phyloP scores from a whole-genome alignment of 2,888 invertebrate species.

The Schizotus pectinicornis region DNA sequence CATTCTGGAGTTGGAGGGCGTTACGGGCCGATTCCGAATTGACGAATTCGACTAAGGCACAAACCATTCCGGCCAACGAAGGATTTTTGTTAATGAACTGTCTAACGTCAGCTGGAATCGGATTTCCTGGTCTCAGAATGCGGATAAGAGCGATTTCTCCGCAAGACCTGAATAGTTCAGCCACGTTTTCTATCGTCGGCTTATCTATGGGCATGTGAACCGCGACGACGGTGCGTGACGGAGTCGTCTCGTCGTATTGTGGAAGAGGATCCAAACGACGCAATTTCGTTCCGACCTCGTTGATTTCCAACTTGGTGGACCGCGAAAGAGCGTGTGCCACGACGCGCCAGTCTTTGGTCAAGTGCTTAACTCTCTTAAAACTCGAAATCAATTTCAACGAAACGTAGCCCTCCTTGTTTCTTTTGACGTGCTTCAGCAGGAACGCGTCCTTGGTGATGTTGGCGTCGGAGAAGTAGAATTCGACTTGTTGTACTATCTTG shows the following conservation, averaged over 20 bases:
- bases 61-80: constrained; percentile 83
- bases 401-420: constrained; percentile 95
- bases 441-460: constrained; percentile 96
- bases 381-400: constrained; percentile 93
- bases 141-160: constrained; percentile 90
- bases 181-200: constrained; percentile 88
- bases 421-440: constrained; percentile 89
- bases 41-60: constrained; percentile 90
- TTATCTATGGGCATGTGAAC: constrained; percentile 84
- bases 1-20: constrained; percentile 73
- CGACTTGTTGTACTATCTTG: constrained; percentile 85
- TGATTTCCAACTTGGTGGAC: constrained; percentile 84
- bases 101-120: constrained; percentile 88
- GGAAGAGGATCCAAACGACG: constrained; percentile 85
- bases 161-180: constrained; percentile 85
- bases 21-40: constrained; percentile 84
- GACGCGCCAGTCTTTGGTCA: constrained; percentile 93
- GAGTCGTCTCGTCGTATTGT: constrained; percentile 89
- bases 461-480: constrained; percentile 95
- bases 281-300: constrained; percentile 89
- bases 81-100: constrained; percentile 91
- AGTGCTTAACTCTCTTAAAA: constrained; percentile 92
- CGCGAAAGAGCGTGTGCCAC: constrained; percentile 85
- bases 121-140: constrained; percentile 86
- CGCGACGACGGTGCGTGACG: constrained; percentile 89